These are phyloP conservation scores for Smittia aterrima DNA, from an alignment of 2,888 invertebrate genomes.

Conservation along the genomic window DNA sequence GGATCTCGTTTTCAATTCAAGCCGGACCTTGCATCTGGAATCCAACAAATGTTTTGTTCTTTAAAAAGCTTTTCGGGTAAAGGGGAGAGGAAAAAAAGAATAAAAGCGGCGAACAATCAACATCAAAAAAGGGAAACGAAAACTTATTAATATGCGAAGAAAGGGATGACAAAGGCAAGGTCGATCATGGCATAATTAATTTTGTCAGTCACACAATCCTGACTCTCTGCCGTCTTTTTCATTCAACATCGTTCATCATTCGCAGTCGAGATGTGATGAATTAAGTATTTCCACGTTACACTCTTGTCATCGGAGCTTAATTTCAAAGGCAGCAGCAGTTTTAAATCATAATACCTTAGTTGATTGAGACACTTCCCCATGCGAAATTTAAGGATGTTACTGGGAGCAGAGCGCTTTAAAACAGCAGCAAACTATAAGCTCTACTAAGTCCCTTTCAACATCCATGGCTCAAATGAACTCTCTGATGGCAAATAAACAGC, in stretches of 20 bases:
- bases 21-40: background rate
- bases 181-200: constrained; percentile 31
- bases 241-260: background rate
- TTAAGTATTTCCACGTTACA: background rate
- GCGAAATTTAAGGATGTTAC: background rate
- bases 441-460: background rate
- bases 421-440: constrained; percentile 4
- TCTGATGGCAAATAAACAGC: background rate
- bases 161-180: background rate
- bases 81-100: background rate
- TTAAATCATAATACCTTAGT: constrained; percentile 6
- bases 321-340: background rate
- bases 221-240: background rate
- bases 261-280: background rate
- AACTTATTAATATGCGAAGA: constrained; percentile 31
- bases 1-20: background rate
- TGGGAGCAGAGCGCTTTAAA: background rate
- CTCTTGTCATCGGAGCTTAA: constrained; percentile 9
- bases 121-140: background rate
- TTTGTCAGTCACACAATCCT: background rate
- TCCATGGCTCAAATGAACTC: background rate
- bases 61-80: background rate
- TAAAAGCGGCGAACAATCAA: background rate
- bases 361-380: background rate
- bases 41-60: background rate